A percentile compares a stretch with the other conserved stretches of the same genome.
These are phyloP conservation scores for Pantherophis vulpinus DNA, from an alignment of 2,797 vertebrate genomes.

Conservation along the genomic window DNA sequence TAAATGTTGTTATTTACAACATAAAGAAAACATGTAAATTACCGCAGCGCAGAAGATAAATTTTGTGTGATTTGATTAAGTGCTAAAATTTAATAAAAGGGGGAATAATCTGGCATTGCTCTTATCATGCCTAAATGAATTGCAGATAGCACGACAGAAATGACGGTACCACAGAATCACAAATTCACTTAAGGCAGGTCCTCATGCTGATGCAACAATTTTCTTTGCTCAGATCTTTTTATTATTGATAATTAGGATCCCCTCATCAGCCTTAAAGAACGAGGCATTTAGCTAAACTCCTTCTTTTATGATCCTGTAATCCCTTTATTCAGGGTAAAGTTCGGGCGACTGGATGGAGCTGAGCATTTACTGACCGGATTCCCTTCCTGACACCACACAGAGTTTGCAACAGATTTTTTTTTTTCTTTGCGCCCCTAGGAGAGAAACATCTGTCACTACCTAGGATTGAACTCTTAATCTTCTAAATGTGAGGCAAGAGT, in stretches of 20 bases:
- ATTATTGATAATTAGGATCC: not conserved
- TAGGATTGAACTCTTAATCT: not conserved
- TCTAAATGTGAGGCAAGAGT: not conserved
- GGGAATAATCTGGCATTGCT: conserved; percentile 15
- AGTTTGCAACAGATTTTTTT: not conserved
- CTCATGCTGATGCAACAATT: not conserved
- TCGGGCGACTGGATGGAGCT: not conserved
- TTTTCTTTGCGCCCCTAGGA: not conserved
- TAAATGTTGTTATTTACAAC: conserved; percentile 47
- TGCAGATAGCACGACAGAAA: conserved; percentile 23
- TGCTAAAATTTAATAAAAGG: conserved; percentile 41
- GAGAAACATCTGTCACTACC: not conserved
- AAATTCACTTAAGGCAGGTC: not conserved
- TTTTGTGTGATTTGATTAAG: conserved; percentile 39
- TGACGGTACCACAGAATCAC: not conserved
- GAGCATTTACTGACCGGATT: not conserved
- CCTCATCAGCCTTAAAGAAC: not conserved
- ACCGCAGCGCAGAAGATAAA: conserved; percentile 46
- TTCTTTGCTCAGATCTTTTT: not conserved
- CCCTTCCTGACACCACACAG: not conserved
- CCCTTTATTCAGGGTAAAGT: not conserved
- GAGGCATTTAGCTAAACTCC: not conserved
- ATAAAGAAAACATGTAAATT: conserved; percentile 52
- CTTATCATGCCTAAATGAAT: conserved; percentile 35
- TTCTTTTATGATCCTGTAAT: not conserved